Percentiles rank a stretch among this genome's conserved stretches.
phyloP scores from a whole-genome alignment of 2,797 vertebrate genomes.

The Semotilus atromaculatus region DNA sequence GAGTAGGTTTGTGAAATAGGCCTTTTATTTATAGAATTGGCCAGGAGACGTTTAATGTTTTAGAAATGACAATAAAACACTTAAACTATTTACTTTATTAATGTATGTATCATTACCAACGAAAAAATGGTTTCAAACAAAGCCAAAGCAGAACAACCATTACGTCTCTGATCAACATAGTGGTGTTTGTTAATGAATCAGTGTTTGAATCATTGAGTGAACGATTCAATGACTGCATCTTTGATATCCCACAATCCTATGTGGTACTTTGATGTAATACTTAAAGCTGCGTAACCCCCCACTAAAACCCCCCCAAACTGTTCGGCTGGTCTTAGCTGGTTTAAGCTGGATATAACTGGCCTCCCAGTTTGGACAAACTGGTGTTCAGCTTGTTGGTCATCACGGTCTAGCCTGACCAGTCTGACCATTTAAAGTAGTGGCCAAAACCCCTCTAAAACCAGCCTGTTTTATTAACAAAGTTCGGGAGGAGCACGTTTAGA shows the following conservation, averaged over 20 bases:
- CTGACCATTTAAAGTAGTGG: too few species aligned
- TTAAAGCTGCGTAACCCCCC: too few species aligned
- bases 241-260: too few species aligned
- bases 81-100: neutral
- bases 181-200: neutral
- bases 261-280: too few species aligned
- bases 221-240: neutral
- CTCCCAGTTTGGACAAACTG: neutral
- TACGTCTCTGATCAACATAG: neutral
- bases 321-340: neutral
- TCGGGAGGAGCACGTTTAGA: too few species aligned
- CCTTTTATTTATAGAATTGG: neutral
- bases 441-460: neutral
- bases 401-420: neutral
- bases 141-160: neutral
- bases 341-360: neutral
- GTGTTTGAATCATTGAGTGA: neutral
- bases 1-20: slow-evolving; percentile 61
- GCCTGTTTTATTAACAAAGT: neutral
- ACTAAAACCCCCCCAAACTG: neutral
- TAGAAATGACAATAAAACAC: neutral
- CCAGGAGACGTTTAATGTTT: neutral
- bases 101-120: neutral
- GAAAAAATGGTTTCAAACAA: neutral
- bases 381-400: neutral